Conservation (phyloP, 1,140 invertebrate genomes). For the Panulirus ornatus region DNA sequence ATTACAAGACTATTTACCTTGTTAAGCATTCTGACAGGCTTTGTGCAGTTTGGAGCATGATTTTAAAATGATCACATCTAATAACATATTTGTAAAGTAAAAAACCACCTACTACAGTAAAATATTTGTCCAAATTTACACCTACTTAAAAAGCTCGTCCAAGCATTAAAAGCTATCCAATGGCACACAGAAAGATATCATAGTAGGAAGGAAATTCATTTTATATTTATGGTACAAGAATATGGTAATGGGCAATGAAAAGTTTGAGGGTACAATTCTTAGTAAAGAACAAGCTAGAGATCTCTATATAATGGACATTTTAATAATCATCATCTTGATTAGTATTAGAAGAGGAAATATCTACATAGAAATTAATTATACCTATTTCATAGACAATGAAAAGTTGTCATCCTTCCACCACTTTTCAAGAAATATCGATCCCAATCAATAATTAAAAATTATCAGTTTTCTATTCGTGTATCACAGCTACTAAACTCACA, state of each 20-base stretch:
- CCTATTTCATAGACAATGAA: slow-evolving; percentile 5
- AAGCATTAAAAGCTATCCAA: slow-evolving; percentile 25
- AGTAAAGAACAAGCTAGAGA: neutral
- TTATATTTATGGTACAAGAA: neutral
- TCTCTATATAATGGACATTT: slow-evolving; percentile 26
- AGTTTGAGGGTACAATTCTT: neutral
- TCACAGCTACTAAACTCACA: too few relatives aligned
- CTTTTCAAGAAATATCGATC: too few relatives aligned
- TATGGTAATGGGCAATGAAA: neutral
- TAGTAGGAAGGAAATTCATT: neutral
- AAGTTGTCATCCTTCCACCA: slow-evolving; percentile 1
- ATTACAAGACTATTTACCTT: slow-evolving; percentile 55
- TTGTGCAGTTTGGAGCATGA: slow-evolving; percentile 38
- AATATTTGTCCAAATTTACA: slow-evolving; percentile 29
- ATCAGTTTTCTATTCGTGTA: too few relatives aligned
- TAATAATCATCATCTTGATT: neutral
- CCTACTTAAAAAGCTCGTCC: slow-evolving; percentile 24
- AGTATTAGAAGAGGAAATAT: neutral
- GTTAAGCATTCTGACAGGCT: slow-evolving; percentile 29
- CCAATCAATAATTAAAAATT: too few relatives aligned
- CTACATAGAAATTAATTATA: neutral
- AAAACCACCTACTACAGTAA: neutral
- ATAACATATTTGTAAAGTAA: neutral
- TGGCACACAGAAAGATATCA: slow-evolving; percentile 1
- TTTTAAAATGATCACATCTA: neutral